Percentiles rank a stretch among this genome's conserved stretches.
Evolutionary conservation across 2,888 invertebrate species (phyloP).

Genomic region (Hipparchia sbordonii): DNA sequence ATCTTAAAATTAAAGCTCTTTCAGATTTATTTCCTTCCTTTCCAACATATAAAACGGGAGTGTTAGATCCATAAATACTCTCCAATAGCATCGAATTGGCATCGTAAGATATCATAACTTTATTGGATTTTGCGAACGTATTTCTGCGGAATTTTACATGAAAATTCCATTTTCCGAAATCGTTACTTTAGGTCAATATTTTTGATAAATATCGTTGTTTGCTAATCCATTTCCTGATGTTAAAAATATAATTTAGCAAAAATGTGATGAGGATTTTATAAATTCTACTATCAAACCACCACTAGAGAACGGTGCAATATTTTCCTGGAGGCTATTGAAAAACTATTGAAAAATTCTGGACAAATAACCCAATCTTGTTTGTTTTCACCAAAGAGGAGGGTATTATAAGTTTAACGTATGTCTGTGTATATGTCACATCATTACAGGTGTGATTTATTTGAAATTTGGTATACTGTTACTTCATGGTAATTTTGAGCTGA

Average conservation of each 20-base stretch:
- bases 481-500: too few species aligned
- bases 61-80: conserved; percentile 21
- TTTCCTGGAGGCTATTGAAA: too few species aligned
- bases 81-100: conserved; percentile 23
- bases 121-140: conserved; percentile 33
- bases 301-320: too few species aligned
- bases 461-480: too few species aligned
- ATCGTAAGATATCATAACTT: conserved; percentile 32
- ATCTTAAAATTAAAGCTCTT: background rate
- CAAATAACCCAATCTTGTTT: too few species aligned
- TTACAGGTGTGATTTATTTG: too few species aligned
- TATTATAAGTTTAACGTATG: too few species aligned
- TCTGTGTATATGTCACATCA: too few species aligned
- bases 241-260: background rate
- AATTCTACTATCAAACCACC: too few species aligned
- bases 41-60: conserved; percentile 21
- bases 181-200: conserved; percentile 5
- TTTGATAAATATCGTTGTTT: conserved; percentile 12
- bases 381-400: too few species aligned
- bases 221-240: background rate
- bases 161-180: conserved; percentile 21
- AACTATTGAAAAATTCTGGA: too few species aligned
- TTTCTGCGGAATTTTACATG: conserved; percentile 27
- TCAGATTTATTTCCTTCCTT: conserved; percentile 15
- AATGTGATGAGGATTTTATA: too few species aligned